These are phyloP conservation scores for Phylloscopus trochiloides DNA, from an alignment of 2,113 vertebrate species.

Conservation along the genomic window DNA sequence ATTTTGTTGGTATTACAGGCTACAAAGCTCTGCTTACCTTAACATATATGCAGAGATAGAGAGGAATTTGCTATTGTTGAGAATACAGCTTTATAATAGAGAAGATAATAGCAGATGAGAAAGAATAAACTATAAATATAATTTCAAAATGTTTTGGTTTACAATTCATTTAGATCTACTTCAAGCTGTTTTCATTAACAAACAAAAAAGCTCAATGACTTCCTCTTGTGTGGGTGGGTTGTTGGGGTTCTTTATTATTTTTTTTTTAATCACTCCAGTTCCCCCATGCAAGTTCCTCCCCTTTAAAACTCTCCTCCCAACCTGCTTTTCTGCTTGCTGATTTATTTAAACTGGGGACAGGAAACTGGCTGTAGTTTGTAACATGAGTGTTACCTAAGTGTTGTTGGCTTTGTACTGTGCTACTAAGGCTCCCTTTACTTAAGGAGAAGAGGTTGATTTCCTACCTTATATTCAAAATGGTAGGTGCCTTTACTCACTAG, in stretches of 20 bases:
- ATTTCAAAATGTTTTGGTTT: neutral
- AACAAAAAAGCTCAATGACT: neutral
- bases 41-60: fast-evolving
- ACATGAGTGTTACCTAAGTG: neutral
- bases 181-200: neutral
- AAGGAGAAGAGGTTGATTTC: neutral
- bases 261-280: neutral
- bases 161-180: neutral
- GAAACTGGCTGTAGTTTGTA: neutral
- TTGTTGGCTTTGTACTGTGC: neutral
- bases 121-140: neutral
- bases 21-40: neutral
- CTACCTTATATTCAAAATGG: neutral
- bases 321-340: neutral
- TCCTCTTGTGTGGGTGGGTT: neutral
- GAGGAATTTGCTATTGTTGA: neutral
- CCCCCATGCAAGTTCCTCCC: neutral
- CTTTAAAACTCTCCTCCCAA: neutral
- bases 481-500: neutral
- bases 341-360: neutral
- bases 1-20: neutral
- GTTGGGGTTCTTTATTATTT: neutral
- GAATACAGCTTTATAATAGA: neutral
- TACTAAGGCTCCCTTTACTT: neutral
- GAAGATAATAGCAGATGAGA: neutral